phyloP scores from a whole-genome alignment of 2,888 invertebrate genomes.

The Philhelius pedissequus region DNA sequence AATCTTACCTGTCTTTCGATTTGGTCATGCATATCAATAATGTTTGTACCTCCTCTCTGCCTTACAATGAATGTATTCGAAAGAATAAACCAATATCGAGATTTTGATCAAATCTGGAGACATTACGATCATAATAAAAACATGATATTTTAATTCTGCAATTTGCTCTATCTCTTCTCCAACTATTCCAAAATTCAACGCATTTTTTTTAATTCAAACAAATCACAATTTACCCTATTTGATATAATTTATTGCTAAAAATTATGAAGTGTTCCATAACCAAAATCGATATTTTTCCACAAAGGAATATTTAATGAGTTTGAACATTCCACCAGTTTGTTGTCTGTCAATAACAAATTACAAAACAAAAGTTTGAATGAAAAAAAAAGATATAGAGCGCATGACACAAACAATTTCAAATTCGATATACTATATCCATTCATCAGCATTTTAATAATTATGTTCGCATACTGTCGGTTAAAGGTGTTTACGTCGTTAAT shows the following conservation, averaged over 20 bases:
- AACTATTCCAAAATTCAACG: background rate
- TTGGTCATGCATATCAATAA: too few relatives aligned
- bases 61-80: too few relatives aligned
- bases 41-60: too few relatives aligned
- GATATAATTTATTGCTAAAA: background rate
- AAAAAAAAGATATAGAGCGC: background rate
- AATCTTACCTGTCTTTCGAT: too few relatives aligned
- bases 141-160: too few relatives aligned
- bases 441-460: background rate
- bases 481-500: conserved; percentile 9
- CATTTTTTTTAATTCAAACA: background rate
- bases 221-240: background rate
- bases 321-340: background rate
- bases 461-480: background rate
- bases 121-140: too few relatives aligned
- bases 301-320: conserved; percentile 24
- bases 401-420: conserved; percentile 5
- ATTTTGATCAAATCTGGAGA: too few relatives aligned
- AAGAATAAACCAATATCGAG: too few relatives aligned
- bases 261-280: background rate
- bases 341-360: background rate
- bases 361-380: background rate
- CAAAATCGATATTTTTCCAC: conserved; percentile 42
- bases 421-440: conserved; percentile 31
- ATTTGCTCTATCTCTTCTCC: too few relatives aligned